Evolutionary conservation across 2,888 invertebrate species (phyloP).

Genomic region (Platycheirus albimanus): DNA sequence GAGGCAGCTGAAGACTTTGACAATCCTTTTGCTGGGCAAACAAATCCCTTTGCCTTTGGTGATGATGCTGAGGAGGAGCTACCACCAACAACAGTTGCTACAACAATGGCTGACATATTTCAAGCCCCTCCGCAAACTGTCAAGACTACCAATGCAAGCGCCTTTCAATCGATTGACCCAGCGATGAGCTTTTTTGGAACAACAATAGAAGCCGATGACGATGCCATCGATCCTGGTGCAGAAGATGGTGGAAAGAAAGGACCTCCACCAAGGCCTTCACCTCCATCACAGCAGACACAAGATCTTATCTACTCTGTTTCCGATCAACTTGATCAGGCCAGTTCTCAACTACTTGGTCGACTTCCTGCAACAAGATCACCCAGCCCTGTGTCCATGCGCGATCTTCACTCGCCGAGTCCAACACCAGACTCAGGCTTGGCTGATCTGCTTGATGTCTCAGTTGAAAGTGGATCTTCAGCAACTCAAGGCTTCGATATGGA

Average conservation of each 20-base stretch:
- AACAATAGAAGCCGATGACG: conserved; percentile 82
- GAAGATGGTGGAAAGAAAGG: conserved; percentile 78
- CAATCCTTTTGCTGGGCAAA: conserved; percentile 86
- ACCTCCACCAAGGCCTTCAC: conserved; percentile 84
- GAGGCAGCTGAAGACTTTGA: conserved; percentile 83
- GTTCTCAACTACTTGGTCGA: conserved; percentile 91
- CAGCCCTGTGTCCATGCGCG: conserved; percentile 92
- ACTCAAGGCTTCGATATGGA: conserved; percentile 79
- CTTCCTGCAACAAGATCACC: conserved; percentile 93
- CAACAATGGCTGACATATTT: conserved; percentile 70
- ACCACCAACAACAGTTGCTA: conserved; percentile 63
- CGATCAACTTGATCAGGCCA: conserved; percentile 94
- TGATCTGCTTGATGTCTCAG: conserved; percentile 86
- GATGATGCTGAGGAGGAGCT: conserved; percentile 78
- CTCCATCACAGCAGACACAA: conserved; percentile 91
- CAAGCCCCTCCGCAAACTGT: conserved; percentile 40
- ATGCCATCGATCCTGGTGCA: conserved; percentile 78
- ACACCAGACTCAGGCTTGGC: conserved; percentile 88
- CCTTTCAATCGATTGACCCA: conserved; percentile 78
- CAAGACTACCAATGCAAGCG: conserved; percentile 35
- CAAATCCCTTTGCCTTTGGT: conserved; percentile 88
- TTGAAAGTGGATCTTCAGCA: conserved; percentile 80
- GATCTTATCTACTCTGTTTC: conserved; percentile 93
- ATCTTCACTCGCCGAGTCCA: conserved; percentile 92
- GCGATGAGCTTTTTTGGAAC: conserved; percentile 83